Evolutionary conservation across 2,888 invertebrate species (phyloP).

Genomic region (Seira musarum): DNA sequence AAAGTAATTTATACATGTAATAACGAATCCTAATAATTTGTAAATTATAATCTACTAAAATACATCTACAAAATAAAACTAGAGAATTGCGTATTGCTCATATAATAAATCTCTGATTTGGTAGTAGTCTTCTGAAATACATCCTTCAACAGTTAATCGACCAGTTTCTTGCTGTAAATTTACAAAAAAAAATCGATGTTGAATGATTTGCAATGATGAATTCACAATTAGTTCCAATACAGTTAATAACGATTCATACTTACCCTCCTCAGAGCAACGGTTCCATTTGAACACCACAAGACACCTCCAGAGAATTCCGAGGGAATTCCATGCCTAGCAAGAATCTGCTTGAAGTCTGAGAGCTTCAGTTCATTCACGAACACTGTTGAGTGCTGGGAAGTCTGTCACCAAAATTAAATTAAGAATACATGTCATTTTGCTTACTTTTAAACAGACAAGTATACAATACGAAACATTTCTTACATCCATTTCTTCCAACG

Average conservation of each 20-base stretch:
- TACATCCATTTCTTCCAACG: conserved; percentile 40
- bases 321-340: conserved; percentile 82
- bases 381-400: conserved; percentile 84
- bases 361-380: conserved; percentile 95
- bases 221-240: not conserved
- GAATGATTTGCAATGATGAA: not conserved
- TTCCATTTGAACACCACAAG: conserved; percentile 93
- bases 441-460: too few species aligned
- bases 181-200: not conserved
- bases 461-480: conserved; percentile 11
- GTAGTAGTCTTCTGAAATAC: conserved; percentile 95
- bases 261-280: conserved; percentile 89
- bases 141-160: conserved; percentile 93
- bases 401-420: conserved; percentile 71
- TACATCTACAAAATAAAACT: conserved; percentile 70
- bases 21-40: too few species aligned
- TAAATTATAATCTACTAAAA: too few species aligned
- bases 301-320: conserved; percentile 94
- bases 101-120: conserved; percentile 93
- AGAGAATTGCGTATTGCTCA: conserved; percentile 97
- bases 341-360: conserved; percentile 89
- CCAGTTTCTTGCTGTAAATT: conserved; percentile 88
- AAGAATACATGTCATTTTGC: too few species aligned
- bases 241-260: conserved; percentile 68
- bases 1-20: too few species aligned